Evolutionary conservation across 2,113 vertebrate species (phyloP).

Genomic region (Nanorana parkeri): DNA sequence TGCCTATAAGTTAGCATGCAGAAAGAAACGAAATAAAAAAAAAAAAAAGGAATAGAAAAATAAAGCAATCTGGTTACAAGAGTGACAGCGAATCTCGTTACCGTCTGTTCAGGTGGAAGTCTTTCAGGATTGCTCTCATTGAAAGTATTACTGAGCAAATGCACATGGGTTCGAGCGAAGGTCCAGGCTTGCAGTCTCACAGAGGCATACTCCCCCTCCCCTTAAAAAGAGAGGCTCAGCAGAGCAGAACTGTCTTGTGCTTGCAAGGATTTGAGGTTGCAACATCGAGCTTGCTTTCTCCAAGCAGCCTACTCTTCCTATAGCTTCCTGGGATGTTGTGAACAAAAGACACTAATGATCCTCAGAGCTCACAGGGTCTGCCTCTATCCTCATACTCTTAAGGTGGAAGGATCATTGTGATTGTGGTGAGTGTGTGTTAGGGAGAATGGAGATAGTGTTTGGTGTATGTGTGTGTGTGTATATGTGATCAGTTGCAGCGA

Average conservation of each 20-base stretch:
- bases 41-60: not conserved
- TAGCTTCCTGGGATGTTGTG: slow-evolving; percentile 29
- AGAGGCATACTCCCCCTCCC: slow-evolving; percentile 26
- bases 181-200: slow-evolving; percentile 23
- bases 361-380: slow-evolving; percentile 19
- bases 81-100: not conserved
- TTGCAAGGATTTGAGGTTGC: slow-evolving; percentile 19
- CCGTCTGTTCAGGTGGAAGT: slow-evolving; percentile 51
- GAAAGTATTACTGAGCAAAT: slow-evolving; percentile 39
- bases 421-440: slow-evolving; percentile 43
- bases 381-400: slow-evolving; percentile 23
- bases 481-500: slow-evolving; percentile 65
- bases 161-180: slow-evolving; percentile 39
- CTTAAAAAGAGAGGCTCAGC: slow-evolving; percentile 42
- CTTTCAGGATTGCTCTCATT: slow-evolving; percentile 1
- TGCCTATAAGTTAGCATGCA: slow-evolving; percentile 46
- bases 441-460: slow-evolving; percentile 40
- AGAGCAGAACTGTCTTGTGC: slow-evolving; percentile 50
- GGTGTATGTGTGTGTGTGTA: slow-evolving; percentile 60
- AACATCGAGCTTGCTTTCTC: slow-evolving; percentile 9
- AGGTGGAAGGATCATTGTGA: slow-evolving; percentile 46
- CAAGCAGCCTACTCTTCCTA: slow-evolving; percentile 27
- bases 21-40: not conserved
- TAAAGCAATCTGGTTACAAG: not conserved
- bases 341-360: slow-evolving; percentile 41